phyloP scores from a whole-genome alignment of 2,888 invertebrate species.

The Acheta domesticus region DNA sequence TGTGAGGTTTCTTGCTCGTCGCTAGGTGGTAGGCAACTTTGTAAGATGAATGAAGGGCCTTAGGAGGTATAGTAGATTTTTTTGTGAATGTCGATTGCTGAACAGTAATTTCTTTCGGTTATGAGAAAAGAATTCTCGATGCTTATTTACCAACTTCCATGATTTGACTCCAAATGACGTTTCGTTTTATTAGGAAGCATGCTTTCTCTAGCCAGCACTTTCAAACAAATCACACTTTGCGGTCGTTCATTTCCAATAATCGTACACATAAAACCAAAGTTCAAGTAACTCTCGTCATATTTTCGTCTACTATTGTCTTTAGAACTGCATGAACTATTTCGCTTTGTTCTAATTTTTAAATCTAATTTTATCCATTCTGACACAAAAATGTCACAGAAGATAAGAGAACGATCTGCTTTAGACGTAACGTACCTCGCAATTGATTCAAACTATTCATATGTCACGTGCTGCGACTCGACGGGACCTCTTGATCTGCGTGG shows the following conservation, averaged over 20 bases:
- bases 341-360: too few relatives aligned
- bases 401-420: too few relatives aligned
- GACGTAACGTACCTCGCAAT: too few relatives aligned
- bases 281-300: not conserved
- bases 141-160: slow-evolving; percentile 18
- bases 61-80: not conserved
- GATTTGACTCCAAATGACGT: not conserved
- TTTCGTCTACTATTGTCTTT: too few relatives aligned
- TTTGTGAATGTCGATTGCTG: not conserved
- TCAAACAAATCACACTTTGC: not conserved
- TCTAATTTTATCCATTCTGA: too few relatives aligned
- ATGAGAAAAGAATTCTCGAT: not conserved
- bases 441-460: too few relatives aligned
- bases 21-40: slow-evolving; percentile 21
- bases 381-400: too few relatives aligned
- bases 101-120: not conserved
- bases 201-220: not conserved
- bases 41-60: slow-evolving; percentile 9
- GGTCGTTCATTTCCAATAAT: not conserved
- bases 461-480: too few relatives aligned
- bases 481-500: too few relatives aligned
- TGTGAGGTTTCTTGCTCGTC: slow-evolving; percentile 25
- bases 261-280: not conserved
- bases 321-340: too few relatives aligned
- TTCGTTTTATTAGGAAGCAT: slow-evolving; percentile 23